phyloP scores from a whole-genome alignment of 2,888 invertebrate species.

The Microdon myrmicae region DNA sequence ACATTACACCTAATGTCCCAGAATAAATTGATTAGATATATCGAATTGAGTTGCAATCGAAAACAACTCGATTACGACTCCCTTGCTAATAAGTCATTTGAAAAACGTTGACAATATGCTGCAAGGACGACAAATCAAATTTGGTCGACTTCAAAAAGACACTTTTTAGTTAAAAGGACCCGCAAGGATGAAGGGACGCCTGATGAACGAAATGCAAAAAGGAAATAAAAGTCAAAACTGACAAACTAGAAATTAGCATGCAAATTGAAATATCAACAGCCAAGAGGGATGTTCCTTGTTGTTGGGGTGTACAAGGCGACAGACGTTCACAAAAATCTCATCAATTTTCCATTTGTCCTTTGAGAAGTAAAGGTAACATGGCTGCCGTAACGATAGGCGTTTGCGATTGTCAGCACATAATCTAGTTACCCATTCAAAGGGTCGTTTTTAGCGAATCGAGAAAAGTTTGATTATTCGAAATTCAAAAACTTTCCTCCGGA shows the following conservation, averaged over 20 bases:
- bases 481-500: no score
- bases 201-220: constrained; percentile 15
- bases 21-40: constrained; percentile 43
- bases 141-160: constrained; percentile 38
- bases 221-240: constrained; percentile 41
- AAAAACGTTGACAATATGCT: constrained; percentile 21
- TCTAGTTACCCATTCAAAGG: no score
- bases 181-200: neutral
- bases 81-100: constrained; percentile 40
- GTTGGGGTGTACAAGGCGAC: constrained; percentile 8
- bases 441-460: no score
- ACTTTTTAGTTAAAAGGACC: constrained; percentile 1
- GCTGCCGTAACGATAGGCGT: no score
- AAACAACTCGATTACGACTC: constrained; percentile 32
- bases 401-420: no score
- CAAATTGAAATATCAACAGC: constrained; percentile 30
- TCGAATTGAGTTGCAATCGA: constrained; percentile 18
- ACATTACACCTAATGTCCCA: constrained; percentile 27
- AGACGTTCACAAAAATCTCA: constrained; percentile 40
- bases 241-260: constrained; percentile 37
- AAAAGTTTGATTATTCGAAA: no score
- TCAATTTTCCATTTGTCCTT: constrained; percentile 46
- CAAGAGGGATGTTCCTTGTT: constrained; percentile 1
- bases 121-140: constrained; percentile 24
- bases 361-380: no score